Evolutionary conservation across 2,888 invertebrate genomes (phyloP), one percentile per base, ranked within the genome.

Genomic region (Steromphala cineraria): DNA sequence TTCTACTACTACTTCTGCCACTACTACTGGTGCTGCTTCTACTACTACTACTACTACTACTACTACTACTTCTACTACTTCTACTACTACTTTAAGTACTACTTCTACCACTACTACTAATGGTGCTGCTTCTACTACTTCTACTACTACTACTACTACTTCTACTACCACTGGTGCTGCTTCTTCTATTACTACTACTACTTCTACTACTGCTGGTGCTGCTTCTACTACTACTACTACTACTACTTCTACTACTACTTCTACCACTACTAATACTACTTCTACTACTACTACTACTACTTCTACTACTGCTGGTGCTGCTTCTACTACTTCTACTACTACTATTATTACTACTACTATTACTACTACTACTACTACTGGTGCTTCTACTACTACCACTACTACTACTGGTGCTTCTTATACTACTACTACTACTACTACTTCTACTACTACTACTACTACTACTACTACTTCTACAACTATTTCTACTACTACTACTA

Each of bases 21-120:
- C 55, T 76, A 21, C 76, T 76, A 53, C 76, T 76, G 2, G 53
- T 76, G 24, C 76, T 76, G 8, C 24, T 77, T 10, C 77, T 56
- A 21, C 77, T 56, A 76, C 2, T 53, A 53, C 24, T 76, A 10
- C 76, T 76, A 53, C 55, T 76, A 21, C 76, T 76, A 53, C 76
- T 76, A 24, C 76, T 76, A 53, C 76, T 76, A 19, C 24, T 77
- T 10, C 77, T 56, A 21, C 77, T 56, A 53, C 77, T 77, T 55
- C 77, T 77, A 77, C 55, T 77, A 24, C 77, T 77, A 55, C 55
- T 55, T 1, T 28, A 21, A 31, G 55, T 77, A 19, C 55, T 55
- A 19, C 55, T 77, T 19, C 77, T 77, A 28, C 77, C 55, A 55
- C 77, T 77, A 55, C 55, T 77, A 17, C 77, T 77, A 24, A 53